These are phyloP conservation scores for Chiridota heheva DNA, from an alignment of 35 echinoderm and acorn worm genomes.

Conservation along the genomic window DNA sequence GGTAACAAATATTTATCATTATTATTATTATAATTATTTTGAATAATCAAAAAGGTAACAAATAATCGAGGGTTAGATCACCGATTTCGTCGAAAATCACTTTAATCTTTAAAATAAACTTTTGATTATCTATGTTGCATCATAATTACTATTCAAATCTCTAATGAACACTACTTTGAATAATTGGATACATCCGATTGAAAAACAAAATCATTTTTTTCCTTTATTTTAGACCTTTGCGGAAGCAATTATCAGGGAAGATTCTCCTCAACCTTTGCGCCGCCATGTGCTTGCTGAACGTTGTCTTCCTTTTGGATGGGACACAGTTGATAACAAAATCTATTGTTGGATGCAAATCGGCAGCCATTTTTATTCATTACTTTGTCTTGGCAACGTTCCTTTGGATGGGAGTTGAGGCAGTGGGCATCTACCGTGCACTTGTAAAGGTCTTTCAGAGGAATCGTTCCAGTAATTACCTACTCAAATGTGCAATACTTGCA, in stretches of 20 bases:
- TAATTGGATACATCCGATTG: background rate
- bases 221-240: conserved; percentile 58
- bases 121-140: background rate
- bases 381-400: conserved; percentile 77
- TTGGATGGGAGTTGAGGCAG: conserved; percentile 92
- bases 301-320: conserved; percentile 71
- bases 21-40: too few species aligned
- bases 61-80: background rate
- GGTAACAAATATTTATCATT: too few species aligned
- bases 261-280: conserved; percentile 73
- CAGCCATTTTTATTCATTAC: conserved; percentile 82
- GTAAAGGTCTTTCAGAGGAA: conserved; percentile 80
- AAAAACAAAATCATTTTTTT: conserved; percentile 4
- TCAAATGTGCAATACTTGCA: conserved; percentile 62
- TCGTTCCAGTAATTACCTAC: conserved; percentile 57
- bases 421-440: conserved; percentile 78
- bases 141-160: background rate
- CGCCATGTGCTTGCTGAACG: conserved; percentile 61
- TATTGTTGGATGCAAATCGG: conserved; percentile 30
- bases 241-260: conserved; percentile 67
- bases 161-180: background rate
- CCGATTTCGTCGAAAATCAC: background rate
- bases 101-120: background rate
- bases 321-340: conserved; percentile 37
- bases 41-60: background rate